Conservation (phyloP, 1,140 invertebrate genomes). For the Ladona fulva region DNA sequence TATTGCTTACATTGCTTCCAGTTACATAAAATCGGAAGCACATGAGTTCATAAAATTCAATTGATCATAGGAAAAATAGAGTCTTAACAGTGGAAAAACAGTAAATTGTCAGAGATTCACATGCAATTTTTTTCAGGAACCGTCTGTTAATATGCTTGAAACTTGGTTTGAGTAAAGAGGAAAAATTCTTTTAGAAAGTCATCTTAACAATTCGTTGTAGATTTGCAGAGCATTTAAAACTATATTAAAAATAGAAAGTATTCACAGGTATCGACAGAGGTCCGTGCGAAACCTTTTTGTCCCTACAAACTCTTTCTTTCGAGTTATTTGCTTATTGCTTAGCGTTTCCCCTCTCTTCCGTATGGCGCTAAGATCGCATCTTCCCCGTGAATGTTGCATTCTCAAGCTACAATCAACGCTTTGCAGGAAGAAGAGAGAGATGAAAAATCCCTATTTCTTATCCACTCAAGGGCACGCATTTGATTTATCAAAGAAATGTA, state of each 20-base stretch:
- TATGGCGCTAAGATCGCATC: too few relatives aligned
- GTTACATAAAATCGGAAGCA: slow-evolving; percentile 5
- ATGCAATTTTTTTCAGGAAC: background rate
- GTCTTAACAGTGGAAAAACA: background rate
- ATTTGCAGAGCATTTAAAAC: slow-evolving; percentile 1
- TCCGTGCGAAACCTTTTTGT: background rate
- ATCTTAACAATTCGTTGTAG: background rate
- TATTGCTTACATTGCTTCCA: background rate
- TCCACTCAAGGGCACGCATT: too few relatives aligned
- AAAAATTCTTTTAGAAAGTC: background rate
- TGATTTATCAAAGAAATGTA: too few relatives aligned
- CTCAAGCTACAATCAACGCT: too few relatives aligned
- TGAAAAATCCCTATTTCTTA: too few relatives aligned
- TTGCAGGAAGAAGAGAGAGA: too few relatives aligned
- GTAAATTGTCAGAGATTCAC: background rate
- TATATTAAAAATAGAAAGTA: background rate
- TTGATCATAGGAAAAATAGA: background rate
- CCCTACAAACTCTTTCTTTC: too few relatives aligned
- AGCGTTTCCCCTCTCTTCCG: too few relatives aligned
- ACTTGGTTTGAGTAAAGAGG: slow-evolving; percentile 5
- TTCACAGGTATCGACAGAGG: background rate
- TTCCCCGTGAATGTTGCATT: too few relatives aligned
- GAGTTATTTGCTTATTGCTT: too few relatives aligned
- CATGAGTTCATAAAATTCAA: slow-evolving; percentile 9
- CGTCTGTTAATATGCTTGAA: background rate